These are phyloP conservation scores for Parascotia fuliginaria DNA, from an alignment of 2,888 invertebrate species.

Conservation along the genomic window DNA sequence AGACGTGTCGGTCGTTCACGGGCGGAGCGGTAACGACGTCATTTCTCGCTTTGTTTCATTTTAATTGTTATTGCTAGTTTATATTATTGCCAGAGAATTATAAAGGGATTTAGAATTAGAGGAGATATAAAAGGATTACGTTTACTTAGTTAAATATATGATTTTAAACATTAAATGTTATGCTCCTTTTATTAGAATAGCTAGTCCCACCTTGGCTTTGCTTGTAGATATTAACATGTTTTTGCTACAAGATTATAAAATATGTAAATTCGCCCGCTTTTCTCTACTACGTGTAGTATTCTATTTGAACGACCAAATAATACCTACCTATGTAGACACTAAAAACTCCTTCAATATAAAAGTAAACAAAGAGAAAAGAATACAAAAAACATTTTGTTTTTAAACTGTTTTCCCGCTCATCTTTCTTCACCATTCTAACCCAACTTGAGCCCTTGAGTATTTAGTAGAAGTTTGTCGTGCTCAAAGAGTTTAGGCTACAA, in stretches of 20 bases:
- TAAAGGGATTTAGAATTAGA: conserved; percentile 11
- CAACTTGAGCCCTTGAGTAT: conserved; percentile 33
- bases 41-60: conserved; percentile 27
- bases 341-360: too few relatives aligned
- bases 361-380: too few relatives aligned
- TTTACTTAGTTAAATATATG: conserved; percentile 2
- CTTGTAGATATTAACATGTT: too few relatives aligned
- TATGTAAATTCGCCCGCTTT: too few relatives aligned
- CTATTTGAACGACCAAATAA: too few relatives aligned
- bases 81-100: conserved; percentile 11
- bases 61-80: conserved; percentile 41
- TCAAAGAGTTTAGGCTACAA: conserved; percentile 48
- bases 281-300: too few relatives aligned
- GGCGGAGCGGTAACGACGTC: conserved; percentile 10
- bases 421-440: conserved; percentile 8
- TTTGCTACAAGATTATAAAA: too few relatives aligned
- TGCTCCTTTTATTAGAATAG: too few relatives aligned
- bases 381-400: too few relatives aligned
- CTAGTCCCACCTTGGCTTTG: too few relatives aligned
- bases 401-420: conserved; percentile 34
- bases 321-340: too few relatives aligned
- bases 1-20: conserved; percentile 10
- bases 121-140: conserved; percentile 4
- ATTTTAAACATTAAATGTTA: too few relatives aligned
- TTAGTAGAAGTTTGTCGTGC: conserved; percentile 51